phyloP scores from a whole-genome alignment of 2,797 vertebrate genomes.

The Anguilla megastoma region DNA sequence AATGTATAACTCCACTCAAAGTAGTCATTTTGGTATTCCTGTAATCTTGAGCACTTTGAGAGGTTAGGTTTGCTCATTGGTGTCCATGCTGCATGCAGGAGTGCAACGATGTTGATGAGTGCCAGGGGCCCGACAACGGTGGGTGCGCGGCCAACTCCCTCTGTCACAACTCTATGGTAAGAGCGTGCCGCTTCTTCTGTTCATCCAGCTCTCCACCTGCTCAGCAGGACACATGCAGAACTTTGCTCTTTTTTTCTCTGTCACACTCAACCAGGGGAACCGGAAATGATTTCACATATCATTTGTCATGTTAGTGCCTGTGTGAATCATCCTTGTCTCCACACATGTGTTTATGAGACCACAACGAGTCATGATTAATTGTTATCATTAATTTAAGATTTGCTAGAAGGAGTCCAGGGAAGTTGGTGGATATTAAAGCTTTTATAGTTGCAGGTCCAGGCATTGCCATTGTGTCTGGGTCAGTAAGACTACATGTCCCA shows the following conservation, averaged over 20 bases:
- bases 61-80: slow-evolving; percentile 44
- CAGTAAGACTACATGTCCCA: not conserved
- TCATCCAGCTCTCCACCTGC: no score
- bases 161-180: slow-evolving; percentile 93
- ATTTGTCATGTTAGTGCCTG: not conserved
- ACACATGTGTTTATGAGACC: not conserved
- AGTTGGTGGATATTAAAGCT: not conserved
- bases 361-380: not conserved
- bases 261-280: not conserved
- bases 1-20: not conserved
- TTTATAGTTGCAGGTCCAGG: no score
- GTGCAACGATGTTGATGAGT: slow-evolving; percentile 90
- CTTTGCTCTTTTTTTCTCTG: not conserved
- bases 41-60: not conserved
- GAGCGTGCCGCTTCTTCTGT: slow-evolving; percentile 27
- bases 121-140: slow-evolving; percentile 82
- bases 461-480: not conserved
- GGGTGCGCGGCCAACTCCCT: slow-evolving; percentile 87
- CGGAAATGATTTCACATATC: not conserved
- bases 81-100: slow-evolving; percentile 57
- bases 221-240: not conserved
- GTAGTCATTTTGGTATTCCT: not conserved
- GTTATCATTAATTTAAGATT: not conserved
- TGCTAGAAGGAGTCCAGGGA: not conserved
- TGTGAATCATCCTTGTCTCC: slow-evolving; percentile 21